Evolutionary conservation across 2,888 invertebrate species (phyloP), one percentile per base, ranked within the genome.

Genomic region (Papilio elwesi): DNA sequence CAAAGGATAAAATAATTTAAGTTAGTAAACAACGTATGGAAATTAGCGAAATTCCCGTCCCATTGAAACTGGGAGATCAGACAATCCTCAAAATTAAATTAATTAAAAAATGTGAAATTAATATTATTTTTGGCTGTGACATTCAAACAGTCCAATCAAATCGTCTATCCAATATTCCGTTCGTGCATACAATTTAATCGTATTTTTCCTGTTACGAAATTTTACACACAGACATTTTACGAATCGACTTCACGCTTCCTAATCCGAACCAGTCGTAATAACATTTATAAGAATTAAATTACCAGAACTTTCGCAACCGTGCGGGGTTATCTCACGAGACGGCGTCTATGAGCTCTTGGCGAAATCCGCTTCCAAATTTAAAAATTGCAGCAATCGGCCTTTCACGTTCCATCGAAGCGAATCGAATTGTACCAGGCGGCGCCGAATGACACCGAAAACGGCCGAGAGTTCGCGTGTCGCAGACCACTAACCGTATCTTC

Each of bases 391-490:
- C 76, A 77, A 75, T 70, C 75, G 63, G 72, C 75, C 78, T 80
- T 79, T 79, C 78, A 75, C 76, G 71, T 74, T 74, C 64, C 59
- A 16, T 67, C 49, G 38, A 62, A 73, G 59, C 69, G 72, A 65
- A 52, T 55, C 63, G 13, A 62, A 62, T 62, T 15, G 43, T 43
- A 15, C 38, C 62, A 48, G 63, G 49, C 59, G 47, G 70, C 68
- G 75, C 76, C 81, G 82, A 81, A 75, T 72, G 67, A 76, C 68
- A 69, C 80, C 81, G 80, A 81, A 79, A 78, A 80, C 79, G 81
- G 83, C 83, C 85, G 85, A 87, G 83, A 84, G 87, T 81, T 92
- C 85, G 93, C 93, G 89, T 92, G 92, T 91, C 90, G 85, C 83
- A 83, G 78, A 78, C 85, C 88, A 85, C 89, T 92, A 88, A 87